Conservation (phyloP, 2,888 invertebrate species). For the Aethes cnicana region DNA sequence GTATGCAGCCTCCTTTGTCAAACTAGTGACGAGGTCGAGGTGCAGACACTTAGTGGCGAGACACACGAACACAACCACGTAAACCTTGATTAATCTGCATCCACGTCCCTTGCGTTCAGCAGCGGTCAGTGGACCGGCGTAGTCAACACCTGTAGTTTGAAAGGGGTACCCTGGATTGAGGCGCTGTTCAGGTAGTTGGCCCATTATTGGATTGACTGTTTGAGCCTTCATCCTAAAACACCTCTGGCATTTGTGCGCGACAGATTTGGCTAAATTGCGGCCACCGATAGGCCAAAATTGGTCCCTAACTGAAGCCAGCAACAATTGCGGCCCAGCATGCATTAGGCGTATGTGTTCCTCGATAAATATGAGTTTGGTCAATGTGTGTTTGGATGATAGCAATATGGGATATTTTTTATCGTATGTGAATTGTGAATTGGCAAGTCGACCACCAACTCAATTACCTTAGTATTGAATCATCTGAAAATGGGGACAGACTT, state of each 20-base stretch:
- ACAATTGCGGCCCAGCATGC: not conserved
- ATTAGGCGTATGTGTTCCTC: not conserved
- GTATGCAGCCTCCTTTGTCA: slow-evolving; percentile 19
- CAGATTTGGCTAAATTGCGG: not conserved
- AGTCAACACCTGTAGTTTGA: slow-evolving; percentile 15
- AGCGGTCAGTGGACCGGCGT: slow-evolving; percentile 9
- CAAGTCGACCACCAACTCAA: not conserved
- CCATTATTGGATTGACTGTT: slow-evolving; percentile 23
- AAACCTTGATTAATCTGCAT: slow-evolving; percentile 14
- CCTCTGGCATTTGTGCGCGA: not conserved
- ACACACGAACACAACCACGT: slow-evolving; percentile 5
- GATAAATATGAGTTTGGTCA: not conserved
- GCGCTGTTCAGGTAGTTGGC: slow-evolving; percentile 19
- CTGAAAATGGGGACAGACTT: not conserved
- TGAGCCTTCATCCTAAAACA: slow-evolving; percentile 16
- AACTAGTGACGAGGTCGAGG: slow-evolving; percentile 26
- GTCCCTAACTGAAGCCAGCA: not conserved
- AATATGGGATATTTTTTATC: not conserved
- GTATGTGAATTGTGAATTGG: not conserved
- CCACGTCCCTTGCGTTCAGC: slow-evolving; percentile 5
- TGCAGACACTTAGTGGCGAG: slow-evolving; percentile 9
- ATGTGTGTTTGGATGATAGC: not conserved
- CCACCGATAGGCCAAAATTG: not conserved
- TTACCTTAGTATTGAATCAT: not conserved
- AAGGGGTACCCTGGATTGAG: slow-evolving; percentile 26